Evolutionary conservation across 2,888 invertebrate genomes (phyloP).

Genomic region (Caenorhabditis sp.): DNA sequence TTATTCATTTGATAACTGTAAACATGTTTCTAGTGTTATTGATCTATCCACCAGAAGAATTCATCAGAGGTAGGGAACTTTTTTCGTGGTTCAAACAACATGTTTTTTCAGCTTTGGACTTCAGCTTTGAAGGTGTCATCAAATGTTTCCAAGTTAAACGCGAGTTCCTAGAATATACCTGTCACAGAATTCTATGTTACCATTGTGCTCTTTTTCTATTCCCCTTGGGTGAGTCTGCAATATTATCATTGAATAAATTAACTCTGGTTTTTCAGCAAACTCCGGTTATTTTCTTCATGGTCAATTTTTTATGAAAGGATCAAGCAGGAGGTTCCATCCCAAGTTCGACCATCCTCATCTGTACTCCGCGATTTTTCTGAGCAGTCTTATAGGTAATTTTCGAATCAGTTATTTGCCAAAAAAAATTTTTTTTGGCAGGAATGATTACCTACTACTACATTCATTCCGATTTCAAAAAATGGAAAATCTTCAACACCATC

Average conservation of each 20-base stretch:
- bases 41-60: conserved; percentile 1
- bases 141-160: background rate
- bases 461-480: background rate
- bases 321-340: background rate
- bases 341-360: background rate
- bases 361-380: background rate
- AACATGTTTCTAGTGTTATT: background rate
- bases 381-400: background rate
- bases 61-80: background rate
- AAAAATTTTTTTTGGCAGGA: background rate
- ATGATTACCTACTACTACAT: background rate
- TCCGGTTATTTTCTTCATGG: conserved; percentile 2
- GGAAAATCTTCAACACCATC: background rate
- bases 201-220: background rate
- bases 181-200: background rate
- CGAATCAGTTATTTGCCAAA: background rate
- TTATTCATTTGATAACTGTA: background rate
- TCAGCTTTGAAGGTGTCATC: background rate
- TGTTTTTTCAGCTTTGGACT: background rate
- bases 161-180: background rate
- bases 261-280: background rate
- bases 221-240: background rate
- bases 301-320: background rate
- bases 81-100: background rate
- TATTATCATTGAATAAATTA: no score